Conservation (phyloP, 92 coral and sea anemone species). For the Porites divaricata region DNA sequence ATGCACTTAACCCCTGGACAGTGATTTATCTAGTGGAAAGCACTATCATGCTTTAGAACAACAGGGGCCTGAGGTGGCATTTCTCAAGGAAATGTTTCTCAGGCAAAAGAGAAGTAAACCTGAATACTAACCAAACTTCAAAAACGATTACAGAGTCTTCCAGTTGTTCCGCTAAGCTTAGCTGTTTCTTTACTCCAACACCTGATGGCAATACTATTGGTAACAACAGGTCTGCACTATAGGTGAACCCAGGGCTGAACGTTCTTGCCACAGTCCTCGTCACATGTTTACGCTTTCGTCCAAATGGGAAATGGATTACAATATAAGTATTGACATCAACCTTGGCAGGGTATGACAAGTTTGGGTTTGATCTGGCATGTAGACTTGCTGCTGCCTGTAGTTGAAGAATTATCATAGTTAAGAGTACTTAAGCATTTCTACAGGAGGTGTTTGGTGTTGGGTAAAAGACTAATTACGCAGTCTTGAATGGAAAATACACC, state of each 20-base stretch:
- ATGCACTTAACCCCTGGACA: too few relatives aligned
- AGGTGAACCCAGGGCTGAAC: constrained; percentile 93
- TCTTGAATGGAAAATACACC: too few relatives aligned
- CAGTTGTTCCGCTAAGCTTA: constrained; percentile 89
- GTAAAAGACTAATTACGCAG: too few relatives aligned
- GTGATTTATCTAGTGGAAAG: too few relatives aligned
- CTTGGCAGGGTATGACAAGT: constrained; percentile 90
- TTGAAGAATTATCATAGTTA: neutral
- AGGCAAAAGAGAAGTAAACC: neutral
- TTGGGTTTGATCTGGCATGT: constrained; percentile 61
- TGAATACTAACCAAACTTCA: constrained; percentile 89
- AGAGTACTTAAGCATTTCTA: neutral
- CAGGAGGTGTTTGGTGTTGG: too few relatives aligned
- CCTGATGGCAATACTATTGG: constrained; percentile 66
- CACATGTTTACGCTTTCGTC: constrained; percentile 67
- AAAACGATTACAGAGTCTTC: constrained; percentile 77
- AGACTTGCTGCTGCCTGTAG: constrained; percentile 78
- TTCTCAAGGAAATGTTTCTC: neutral
- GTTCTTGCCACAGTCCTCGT: constrained; percentile 95
- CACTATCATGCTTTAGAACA: too few relatives aligned
- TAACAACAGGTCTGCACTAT: constrained; percentile 72
- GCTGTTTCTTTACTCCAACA: constrained; percentile 40
- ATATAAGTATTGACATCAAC: constrained; percentile 92
- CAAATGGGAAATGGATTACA: constrained; percentile 85
- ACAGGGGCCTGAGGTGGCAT: neutral